Conservation (phyloP, 2,888 invertebrate species). For the Prosopocoilus inquinatus region DNA sequence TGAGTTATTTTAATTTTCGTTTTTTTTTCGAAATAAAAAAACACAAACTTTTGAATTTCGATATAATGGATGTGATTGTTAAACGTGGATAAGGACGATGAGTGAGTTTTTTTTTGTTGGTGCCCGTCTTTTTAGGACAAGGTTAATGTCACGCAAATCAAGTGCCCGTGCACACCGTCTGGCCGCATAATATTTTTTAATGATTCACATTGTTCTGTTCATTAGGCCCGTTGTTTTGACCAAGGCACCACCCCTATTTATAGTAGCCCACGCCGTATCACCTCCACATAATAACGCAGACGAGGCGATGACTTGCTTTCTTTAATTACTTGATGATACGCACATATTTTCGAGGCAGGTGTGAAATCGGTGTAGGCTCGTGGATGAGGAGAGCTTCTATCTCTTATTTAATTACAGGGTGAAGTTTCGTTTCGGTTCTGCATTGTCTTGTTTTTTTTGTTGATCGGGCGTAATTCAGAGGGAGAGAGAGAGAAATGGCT, state of each 20-base stretch:
- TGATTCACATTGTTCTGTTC: constrained; percentile 18
- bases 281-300: constrained; percentile 22
- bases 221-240: constrained; percentile 21
- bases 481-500: not conserved
- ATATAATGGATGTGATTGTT: too few species aligned
- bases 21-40: too few species aligned
- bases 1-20: too few species aligned
- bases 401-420: constrained; percentile 25
- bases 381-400: constrained; percentile 14
- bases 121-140: too few species aligned
- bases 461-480: too few species aligned
- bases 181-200: constrained; percentile 17
- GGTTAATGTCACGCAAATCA: not conserved
- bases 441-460: not conserved
- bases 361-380: constrained; percentile 24
- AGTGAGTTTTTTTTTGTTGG: too few species aligned
- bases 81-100: too few species aligned
- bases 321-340: constrained; percentile 31
- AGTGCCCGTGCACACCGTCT: not conserved
- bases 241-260: constrained; percentile 9
- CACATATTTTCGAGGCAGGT: constrained; percentile 30
- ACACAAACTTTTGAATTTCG: too few species aligned
- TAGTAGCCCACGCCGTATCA: constrained; percentile 1
- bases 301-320: constrained; percentile 27
- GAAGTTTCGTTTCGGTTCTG: constrained; percentile 1